Conservation (phyloP, 1,140 invertebrate species). For the Drosophila serrata region DNA sequence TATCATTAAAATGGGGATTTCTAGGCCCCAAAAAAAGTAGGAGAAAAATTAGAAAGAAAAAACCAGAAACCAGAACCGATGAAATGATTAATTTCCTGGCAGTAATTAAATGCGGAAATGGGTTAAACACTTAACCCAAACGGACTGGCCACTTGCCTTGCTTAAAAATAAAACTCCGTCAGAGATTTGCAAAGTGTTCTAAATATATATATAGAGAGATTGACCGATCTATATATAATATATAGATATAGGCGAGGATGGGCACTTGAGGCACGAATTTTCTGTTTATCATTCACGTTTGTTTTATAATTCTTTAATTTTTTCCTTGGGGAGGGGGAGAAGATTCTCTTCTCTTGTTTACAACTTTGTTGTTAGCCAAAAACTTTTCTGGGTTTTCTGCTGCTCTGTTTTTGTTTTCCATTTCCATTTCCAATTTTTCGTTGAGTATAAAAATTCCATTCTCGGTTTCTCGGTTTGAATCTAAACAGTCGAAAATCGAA, state of each 20-base stretch:
- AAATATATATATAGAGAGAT: constrained; percentile 16
- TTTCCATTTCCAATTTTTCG: constrained; percentile 27
- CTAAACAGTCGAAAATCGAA: constrained; percentile 48
- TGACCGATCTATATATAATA: constrained; percentile 13
- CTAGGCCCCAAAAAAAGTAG: neutral
- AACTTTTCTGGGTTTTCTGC: constrained; percentile 19
- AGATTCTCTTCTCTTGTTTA: constrained; percentile 34
- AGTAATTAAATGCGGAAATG: constrained; percentile 48
- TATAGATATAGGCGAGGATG: constrained; percentile 19
- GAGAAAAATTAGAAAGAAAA: neutral
- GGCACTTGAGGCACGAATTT: constrained; percentile 32
- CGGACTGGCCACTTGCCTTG: constrained; percentile 17
- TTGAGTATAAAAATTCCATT: constrained; percentile 47
- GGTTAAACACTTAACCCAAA: constrained; percentile 33
- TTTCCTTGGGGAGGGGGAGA: neutral
- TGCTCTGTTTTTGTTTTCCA: constrained; percentile 10
- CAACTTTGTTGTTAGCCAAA: constrained; percentile 48
- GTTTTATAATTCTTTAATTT: constrained; percentile 26
- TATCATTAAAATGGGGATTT: constrained; percentile 2
- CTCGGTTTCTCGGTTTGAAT: constrained; percentile 32
- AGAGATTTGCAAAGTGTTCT: constrained; percentile 22
- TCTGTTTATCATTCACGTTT: constrained; percentile 42
- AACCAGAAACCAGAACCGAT: constrained; percentile 4
- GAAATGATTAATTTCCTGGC: constrained; percentile 42
- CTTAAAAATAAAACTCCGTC: constrained; percentile 44